A percentile compares a stretch with the other conserved stretches of the same genome.
These are phyloP conservation scores for Lepidurus apus DNA, from an alignment of 1,140 invertebrate genomes.

Conservation along the genomic window DNA sequence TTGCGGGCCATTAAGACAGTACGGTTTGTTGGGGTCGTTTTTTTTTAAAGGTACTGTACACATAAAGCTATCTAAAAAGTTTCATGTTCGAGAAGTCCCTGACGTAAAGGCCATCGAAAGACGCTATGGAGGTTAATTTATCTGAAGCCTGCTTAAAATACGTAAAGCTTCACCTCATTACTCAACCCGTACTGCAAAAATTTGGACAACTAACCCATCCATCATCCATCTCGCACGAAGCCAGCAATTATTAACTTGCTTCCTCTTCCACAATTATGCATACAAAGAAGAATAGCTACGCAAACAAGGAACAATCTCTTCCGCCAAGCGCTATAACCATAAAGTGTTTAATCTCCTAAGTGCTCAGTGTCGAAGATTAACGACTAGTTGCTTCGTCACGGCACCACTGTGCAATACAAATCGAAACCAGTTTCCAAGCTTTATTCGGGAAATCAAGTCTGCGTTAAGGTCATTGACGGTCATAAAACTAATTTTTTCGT, in stretches of 20 bases:
- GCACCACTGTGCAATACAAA: neutral
- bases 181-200: neutral
- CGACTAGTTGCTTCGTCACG: no score
- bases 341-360: no score
- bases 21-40: no score
- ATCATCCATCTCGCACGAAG: neutral
- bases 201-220: neutral
- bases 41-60: no score
- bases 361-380: no score
- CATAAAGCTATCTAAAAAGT: neutral
- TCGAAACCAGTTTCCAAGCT: neutral
- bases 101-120: neutral
- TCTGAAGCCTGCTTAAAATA: neutral
- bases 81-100: neutral
- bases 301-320: no score
- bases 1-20: no score
- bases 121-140: neutral
- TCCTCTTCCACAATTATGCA: neutral
- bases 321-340: no score
- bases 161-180: neutral
- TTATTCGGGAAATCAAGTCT: constrained; percentile 1
- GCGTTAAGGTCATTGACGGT: constrained; percentile 2
- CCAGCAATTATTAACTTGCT: neutral
- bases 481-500: neutral
- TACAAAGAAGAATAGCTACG: neutral